phyloP scores from a whole-genome alignment of 1,140 invertebrate genomes.

The Helicoverpa zea region DNA sequence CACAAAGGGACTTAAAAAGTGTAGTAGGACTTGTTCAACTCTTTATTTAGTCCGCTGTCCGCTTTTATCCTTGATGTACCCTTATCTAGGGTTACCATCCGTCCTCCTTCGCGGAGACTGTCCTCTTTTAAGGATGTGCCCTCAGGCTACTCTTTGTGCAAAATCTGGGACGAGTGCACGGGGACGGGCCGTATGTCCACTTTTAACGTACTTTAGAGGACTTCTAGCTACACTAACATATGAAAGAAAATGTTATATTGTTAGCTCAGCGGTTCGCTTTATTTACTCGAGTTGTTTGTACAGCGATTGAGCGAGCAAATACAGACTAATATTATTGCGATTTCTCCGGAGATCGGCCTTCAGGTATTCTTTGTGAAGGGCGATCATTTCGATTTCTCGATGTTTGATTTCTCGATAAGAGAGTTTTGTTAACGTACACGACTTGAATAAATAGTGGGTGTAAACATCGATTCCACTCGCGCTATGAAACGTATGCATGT shows the following conservation, averaged over 20 bases:
- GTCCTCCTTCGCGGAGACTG: constrained; percentile 20
- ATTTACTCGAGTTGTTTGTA: neutral
- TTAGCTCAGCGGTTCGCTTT: neutral
- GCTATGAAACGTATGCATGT: no score
- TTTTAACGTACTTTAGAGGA: neutral
- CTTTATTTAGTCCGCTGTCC: constrained; percentile 2
- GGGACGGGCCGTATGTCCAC: neutral
- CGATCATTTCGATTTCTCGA: neutral
- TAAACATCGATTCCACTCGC: no score
- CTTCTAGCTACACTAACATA: neutral
- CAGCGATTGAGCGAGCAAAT: neutral
- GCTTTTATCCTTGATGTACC: constrained; percentile 27
- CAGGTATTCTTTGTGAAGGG: constrained; percentile 2
- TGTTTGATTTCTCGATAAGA: neutral
- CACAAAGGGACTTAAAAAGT: constrained; percentile 20
- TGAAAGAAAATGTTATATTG: neutral
- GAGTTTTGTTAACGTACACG: neutral
- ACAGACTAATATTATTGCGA: constrained; percentile 5
- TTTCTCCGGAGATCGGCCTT: constrained; percentile 3
- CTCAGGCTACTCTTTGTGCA: neutral
- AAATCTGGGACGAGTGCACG: neutral
- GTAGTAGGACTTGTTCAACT: neutral
- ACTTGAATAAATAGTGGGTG: no score
- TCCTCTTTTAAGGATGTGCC: constrained; percentile 36
- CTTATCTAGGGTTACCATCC: constrained; percentile 23